Percentiles rank a stretch among this genome's conserved stretches.
These are phyloP conservation scores for Sarcoramphus papa DNA, from an alignment of 2,797 vertebrate genomes.

Conservation along the genomic window DNA sequence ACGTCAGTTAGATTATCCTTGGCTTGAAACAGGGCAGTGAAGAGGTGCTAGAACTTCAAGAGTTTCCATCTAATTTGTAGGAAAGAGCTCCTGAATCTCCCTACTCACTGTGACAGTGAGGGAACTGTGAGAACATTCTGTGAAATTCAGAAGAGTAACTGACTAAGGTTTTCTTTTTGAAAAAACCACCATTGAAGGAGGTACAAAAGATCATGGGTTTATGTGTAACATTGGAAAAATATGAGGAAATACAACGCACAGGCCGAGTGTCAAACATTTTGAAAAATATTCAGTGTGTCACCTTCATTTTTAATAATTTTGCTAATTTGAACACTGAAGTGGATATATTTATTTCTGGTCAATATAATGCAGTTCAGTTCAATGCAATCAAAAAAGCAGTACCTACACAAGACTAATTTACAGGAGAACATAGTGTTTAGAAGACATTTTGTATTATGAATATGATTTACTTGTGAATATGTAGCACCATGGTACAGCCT, in stretches of 20 bases:
- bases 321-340: not conserved
- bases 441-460: not conserved
- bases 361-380: not conserved
- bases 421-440: not conserved
- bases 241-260: not conserved
- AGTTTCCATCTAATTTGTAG: not conserved
- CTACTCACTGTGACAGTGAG: not conserved
- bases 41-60: not conserved
- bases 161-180: not conserved
- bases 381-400: not conserved
- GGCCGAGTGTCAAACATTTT: not conserved
- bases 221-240: not conserved
- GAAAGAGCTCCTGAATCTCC: not conserved
- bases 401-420: not conserved
- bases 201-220: not conserved
- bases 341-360: not conserved
- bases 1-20: not conserved
- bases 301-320: not conserved
- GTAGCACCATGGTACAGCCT: not conserved
- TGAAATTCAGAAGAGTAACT: not conserved
- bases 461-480: not conserved
- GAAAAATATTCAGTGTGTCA: not conserved
- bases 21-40: not conserved
- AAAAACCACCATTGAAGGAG: not conserved
- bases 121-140: not conserved